Percentiles rank a stretch among this genome's conserved stretches.
Conservation (phyloP, 2,797 vertebrate genomes). For the Crypturellus tataupa region DNA sequence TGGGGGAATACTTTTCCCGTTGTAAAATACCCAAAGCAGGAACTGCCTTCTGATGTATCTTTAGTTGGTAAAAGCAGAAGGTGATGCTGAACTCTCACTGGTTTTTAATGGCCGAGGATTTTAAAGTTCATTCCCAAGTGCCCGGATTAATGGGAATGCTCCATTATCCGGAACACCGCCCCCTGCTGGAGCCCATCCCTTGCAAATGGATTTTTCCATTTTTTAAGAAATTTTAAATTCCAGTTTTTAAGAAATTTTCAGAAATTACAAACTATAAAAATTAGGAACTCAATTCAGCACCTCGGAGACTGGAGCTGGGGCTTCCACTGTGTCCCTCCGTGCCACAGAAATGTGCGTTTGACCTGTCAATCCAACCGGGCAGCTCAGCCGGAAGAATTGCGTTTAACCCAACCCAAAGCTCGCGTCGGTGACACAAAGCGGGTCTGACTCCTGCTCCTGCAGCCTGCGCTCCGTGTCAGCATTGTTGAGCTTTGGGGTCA, state of each 20-base stretch:
- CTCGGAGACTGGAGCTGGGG: background rate
- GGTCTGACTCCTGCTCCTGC: background rate
- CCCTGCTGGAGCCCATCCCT: background rate
- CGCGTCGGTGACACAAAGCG: rapidly evolving
- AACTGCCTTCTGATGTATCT: background rate
- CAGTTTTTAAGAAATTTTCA: no score
- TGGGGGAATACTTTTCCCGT: background rate
- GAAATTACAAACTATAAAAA: background rate
- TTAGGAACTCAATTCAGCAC: background rate
- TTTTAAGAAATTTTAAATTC: no score
- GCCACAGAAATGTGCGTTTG: background rate
- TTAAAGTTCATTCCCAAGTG: background rate
- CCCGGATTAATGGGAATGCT: background rate
- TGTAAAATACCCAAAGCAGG: background rate
- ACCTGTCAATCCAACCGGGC: constrained; percentile 16
- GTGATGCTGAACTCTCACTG: background rate
- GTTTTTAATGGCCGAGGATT: background rate
- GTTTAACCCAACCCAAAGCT: background rate
- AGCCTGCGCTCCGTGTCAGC: background rate
- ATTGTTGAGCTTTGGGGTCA: background rate
- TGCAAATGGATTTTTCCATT: background rate
- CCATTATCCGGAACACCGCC: background rate
- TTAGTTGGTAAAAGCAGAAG: background rate
- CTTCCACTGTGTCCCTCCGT: background rate
- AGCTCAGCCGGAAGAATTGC: constrained; percentile 42